Evolutionary conservation across 1,140 invertebrate species (phyloP).

Genomic region (Temnothorax curvispinosus): DNA sequence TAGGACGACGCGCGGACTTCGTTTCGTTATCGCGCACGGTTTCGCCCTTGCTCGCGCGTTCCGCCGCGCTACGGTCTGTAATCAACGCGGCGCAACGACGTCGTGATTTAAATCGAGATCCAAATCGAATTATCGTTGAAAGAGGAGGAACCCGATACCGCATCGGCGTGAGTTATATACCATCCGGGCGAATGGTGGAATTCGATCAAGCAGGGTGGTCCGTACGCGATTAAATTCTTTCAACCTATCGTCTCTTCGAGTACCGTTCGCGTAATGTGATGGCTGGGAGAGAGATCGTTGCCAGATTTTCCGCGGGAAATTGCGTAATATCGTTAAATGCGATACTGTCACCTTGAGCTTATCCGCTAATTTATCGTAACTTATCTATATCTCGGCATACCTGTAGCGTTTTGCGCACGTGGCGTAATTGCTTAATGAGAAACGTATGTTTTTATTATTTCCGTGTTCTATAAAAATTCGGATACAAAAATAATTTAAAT

Average conservation of each 20-base stretch:
- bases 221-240: conserved; percentile 24
- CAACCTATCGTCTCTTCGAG: neutral
- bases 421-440: neutral
- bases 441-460: neutral
- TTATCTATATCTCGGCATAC: neutral
- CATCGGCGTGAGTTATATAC: conserved; percentile 39
- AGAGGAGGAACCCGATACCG: conserved; percentile 50
- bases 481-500: neutral
- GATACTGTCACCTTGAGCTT: neutral
- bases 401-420: neutral
- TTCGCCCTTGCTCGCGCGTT: neutral
- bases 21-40: conserved; percentile 33
- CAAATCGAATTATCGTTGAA: conserved; percentile 62
- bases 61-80: conserved; percentile 25
- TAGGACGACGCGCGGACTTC: conserved; percentile 34
- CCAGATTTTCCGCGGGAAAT: conserved; percentile 18
- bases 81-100: conserved; percentile 45
- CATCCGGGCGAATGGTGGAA: conserved; percentile 8
- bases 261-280: neutral
- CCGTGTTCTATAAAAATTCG: neutral
- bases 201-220: conserved; percentile 27
- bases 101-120: conserved; percentile 59
- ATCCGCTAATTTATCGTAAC: neutral
- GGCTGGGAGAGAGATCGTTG: neutral
- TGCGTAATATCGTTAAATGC: neutral